Evolutionary conservation across 1,140 invertebrate species (phyloP).

Genomic region (Pectinophora gossypiella): DNA sequence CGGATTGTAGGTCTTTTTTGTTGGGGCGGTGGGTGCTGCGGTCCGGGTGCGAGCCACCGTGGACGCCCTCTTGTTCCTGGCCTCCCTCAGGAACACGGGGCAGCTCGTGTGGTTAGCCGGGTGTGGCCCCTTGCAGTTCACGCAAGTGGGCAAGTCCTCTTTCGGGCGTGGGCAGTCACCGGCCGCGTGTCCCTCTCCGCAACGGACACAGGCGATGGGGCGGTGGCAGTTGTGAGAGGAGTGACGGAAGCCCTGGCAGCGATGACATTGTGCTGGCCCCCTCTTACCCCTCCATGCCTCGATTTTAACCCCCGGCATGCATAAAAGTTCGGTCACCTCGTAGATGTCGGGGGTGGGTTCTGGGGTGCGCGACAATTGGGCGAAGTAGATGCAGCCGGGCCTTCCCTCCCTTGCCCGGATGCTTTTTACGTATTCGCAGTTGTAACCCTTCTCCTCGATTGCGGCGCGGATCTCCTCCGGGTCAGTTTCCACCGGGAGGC

Average conservation of each 20-base stretch:
- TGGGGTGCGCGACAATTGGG: neutral
- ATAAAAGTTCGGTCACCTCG: conserved; percentile 1
- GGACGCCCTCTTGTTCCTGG: neutral
- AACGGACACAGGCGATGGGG: conserved; percentile 8
- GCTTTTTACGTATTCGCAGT: neutral
- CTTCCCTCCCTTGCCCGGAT: neutral
- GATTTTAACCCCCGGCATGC: conserved; percentile 8
- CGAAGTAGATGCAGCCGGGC: neutral
- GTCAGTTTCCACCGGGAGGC: neutral
- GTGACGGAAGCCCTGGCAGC: conserved; percentile 17
- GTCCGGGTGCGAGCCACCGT: neutral
- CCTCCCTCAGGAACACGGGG: neutral
- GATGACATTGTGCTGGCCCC: conserved; percentile 11
- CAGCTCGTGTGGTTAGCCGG: conserved; percentile 16
- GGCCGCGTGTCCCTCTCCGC: conserved; percentile 11
- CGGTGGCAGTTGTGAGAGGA: conserved; percentile 15
- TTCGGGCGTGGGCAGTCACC: conserved; percentile 7
- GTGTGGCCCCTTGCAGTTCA: conserved; percentile 21
- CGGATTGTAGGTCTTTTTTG: neutral
- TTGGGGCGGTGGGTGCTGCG: neutral
- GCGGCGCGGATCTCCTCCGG: neutral
- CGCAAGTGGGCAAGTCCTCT: conserved; percentile 13
- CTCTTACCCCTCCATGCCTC: conserved; percentile 9
- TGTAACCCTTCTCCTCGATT: neutral
- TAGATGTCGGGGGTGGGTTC: neutral